These are phyloP conservation scores for Pan troglodytes DNA, from an alignment of 2,113 vertebrate species.

Conservation along the genomic window NHGRI_mPanTro3-v2.1_pri NC_072407.2:8735001-8735500, in stretches of 20 bases:
- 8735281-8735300: neutral
- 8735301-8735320: neutral
- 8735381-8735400: neutral
- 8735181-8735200: neutral
- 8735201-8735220: neutral
- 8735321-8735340: neutral
- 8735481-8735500: neutral
- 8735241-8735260: neutral
- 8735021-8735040: neutral
- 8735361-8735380: neutral
- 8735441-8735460: neutral
- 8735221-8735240: neutral
- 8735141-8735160: neutral
- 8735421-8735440: neutral
- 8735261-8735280: neutral
- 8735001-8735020: neutral
- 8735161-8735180: neutral
- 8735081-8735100: neutral
- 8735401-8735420: neutral
- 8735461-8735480: neutral
- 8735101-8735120: neutral
- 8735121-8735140: neutral
- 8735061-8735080: neutral
- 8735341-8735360: neutral
- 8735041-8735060: neutral